Evolutionary conservation across 1,140 invertebrate species (phyloP), one percentile per base, ranked within the genome.

Genomic region (Chlorops oryzae): DNA sequence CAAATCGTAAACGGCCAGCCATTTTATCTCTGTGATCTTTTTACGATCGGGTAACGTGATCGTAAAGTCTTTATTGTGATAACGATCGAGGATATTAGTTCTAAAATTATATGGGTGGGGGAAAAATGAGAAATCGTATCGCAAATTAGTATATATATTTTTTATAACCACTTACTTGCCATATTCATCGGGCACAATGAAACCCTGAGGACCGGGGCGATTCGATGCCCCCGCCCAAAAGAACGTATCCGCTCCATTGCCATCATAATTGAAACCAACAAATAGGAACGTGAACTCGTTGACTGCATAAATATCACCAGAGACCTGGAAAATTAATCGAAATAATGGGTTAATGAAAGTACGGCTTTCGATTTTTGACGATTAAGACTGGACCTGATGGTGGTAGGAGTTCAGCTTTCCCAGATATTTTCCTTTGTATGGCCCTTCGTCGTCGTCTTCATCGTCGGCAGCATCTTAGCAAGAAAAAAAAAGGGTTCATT

Each of bases 161-260:
- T 37, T 18, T n/a, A 41, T 24, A 20, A 15, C 28, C 28, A 80
- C 84, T 78, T 59, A 89, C 90, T 85, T 88, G 64, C 88, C 88
- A 74, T 83, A 80, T 70, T 93, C 86, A 62, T 94, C 86, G 5
- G 90, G 87, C 3, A 95, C 85, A 50, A 95, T 91, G 62, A 93
- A 93, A 5, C 92, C 92, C 64, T 92, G 86, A 0, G 89, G 88
- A 4, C 90, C 90, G 0, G 91, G 90, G 22, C 88, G 72, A 59
- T 88, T 89, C 0, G 86, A 81, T n/a, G 86, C 81, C 27, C 92
- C 92, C 4, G 89, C 86, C 90, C 90, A 94, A 68, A 96, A 95
- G 71, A 91, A 95, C 5, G 90, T 88, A 65, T 93, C 91, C 21
- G 83, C 84, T 7, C 90, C 91, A 44, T 90, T 88, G 17, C 92